Evolutionary conservation across 2,797 vertebrate species (phyloP).

Genomic region (Myotis planiceps): DNA sequence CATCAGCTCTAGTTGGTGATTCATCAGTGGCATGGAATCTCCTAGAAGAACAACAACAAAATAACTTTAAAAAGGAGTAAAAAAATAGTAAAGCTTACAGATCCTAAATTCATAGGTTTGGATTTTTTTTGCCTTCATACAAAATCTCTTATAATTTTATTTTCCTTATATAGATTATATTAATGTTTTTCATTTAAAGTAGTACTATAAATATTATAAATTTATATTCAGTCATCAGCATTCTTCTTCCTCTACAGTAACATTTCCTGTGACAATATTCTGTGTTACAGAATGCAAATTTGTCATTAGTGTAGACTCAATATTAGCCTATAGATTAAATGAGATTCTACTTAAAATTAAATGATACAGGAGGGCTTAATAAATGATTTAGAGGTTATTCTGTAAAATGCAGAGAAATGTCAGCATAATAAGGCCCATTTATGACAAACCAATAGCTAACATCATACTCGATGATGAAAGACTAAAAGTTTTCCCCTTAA

Average conservation of each 20-base stretch:
- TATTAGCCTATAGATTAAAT: neutral
- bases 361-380: neutral
- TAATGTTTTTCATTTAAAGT: neutral
- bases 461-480: too few relatives aligned
- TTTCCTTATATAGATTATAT: slow-evolving; percentile 33
- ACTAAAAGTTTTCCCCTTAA: too few relatives aligned
- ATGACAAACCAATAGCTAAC: too few relatives aligned
- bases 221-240: too few relatives aligned
- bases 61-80: neutral
- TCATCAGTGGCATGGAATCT: neutral
- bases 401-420: neutral
- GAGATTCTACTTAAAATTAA: neutral
- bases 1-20: neutral
- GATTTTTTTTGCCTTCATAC: neutral
- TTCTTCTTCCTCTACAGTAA: too few relatives aligned
- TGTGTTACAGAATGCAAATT: neutral
- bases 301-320: slow-evolving; percentile 7
- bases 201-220: neutral
- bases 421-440: neutral
- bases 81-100: neutral
- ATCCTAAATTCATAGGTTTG: neutral
- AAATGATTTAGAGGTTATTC: neutral
- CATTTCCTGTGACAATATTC: too few relatives aligned
- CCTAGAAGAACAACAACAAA: slow-evolving; percentile 26
- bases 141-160: slow-evolving; percentile 24